Evolutionary conservation across 2,888 invertebrate genomes (phyloP), one percentile per base, ranked within the genome.

Genomic region (Aleiodes testaceus): DNA sequence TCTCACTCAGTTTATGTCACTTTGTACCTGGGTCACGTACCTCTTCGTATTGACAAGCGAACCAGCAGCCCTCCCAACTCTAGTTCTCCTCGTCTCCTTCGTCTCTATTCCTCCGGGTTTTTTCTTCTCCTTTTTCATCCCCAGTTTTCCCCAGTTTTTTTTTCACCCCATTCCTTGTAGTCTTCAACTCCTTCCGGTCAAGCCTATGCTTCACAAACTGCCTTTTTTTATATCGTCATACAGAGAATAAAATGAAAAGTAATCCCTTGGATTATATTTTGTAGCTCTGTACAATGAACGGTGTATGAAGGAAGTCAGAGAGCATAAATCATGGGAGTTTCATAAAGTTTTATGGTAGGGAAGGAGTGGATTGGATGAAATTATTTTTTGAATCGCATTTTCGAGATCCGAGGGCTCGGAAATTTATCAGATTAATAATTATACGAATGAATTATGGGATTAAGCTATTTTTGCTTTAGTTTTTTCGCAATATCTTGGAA

Each of bases 21-120:
- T 84, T 84, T 80, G 84, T 84, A 84, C 82, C 84, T 84, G 81
- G 76, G 84, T 84, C 84, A 84, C 84, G 84, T 84, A 85, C 77
- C 82, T 82, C 80, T 82, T 84, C 81, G 85, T 84, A 84, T 84
- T 85, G 84, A 84, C 85, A 85, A 81, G 82, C 81, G 81, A 78
- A 80, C 81, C 82, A 83, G 80, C 80, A 76, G 78, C 75, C 77
- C 81, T 74, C 72, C 67, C 72, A 63, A 53, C 72, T 70, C 63
- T 72, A 66, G 64, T 65, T 68, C 70, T 72, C 74, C 53, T 72
- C 76, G 71, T 75, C 75, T 74, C 74, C 77, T 70, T 72, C 36
- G 59, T 49, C 50, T 70, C 4, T 36, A 14, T 18, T 4, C 69
- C 61, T 18, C 53, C 45, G 53, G 5, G 26, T 61, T 20, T 49